Conservation (phyloP, 2,113 vertebrate species). For the Malurus elegans region DNA sequence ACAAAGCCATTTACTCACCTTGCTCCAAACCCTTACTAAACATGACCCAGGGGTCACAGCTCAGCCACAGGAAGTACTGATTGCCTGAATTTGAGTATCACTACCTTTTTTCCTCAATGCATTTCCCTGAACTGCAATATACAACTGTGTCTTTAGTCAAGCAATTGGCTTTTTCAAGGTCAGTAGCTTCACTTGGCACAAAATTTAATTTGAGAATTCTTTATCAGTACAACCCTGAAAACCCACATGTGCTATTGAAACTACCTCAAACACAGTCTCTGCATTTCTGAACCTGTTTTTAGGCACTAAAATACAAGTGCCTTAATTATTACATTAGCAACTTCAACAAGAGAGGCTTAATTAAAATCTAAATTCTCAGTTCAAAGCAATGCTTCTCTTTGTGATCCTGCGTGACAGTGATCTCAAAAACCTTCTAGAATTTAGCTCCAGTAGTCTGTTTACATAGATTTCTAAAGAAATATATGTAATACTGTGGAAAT, state of each 20-base stretch:
- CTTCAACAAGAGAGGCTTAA: neutral
- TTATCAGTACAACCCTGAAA: neutral
- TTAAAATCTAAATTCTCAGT: neutral
- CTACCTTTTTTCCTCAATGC: neutral
- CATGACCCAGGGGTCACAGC: neutral
- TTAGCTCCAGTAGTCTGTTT: neutral
- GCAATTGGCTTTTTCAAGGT: neutral
- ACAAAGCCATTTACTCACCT: neutral
- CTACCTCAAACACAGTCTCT: neutral
- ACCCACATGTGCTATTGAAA: neutral
- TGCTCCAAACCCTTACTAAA: conserved; percentile 42
- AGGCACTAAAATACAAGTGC: neutral
- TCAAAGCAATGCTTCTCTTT: neutral
- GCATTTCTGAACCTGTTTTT: neutral
- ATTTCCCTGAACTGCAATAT: neutral
- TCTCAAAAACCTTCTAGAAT: neutral
- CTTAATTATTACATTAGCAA: neutral
- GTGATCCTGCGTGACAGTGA: neutral
- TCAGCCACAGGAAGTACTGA: neutral
- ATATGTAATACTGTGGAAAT: neutral
- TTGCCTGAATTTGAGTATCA: neutral
- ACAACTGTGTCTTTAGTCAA: neutral
- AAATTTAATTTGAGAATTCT: neutral
- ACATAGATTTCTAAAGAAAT: neutral
- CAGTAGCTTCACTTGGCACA: neutral